Percentiles rank a stretch among this genome's conserved stretches.
These are phyloP conservation scores for Epistrophe eligans DNA, from an alignment of 2,888 invertebrate genomes.

Conservation along the genomic window DNA sequence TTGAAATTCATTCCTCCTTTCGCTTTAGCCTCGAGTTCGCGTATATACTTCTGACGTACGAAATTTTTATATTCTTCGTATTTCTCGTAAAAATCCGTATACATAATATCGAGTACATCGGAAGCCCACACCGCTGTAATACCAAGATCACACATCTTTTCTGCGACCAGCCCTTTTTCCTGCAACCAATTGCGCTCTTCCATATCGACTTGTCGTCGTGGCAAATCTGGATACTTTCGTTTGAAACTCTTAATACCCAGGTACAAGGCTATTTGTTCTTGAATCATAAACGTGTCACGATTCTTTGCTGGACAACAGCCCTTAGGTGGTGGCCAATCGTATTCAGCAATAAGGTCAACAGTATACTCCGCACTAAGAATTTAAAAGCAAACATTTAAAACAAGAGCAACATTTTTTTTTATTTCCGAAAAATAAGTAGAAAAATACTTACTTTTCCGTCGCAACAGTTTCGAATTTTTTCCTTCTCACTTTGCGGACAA, in stretches of 20 bases:
- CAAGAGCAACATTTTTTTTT: background rate
- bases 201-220: slow-evolving; percentile 93
- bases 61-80: slow-evolving; percentile 94
- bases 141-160: slow-evolving; percentile 96
- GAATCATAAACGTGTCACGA: slow-evolving; percentile 95
- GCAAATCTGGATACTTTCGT: slow-evolving; percentile 95
- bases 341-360: slow-evolving; percentile 96
- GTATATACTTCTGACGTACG: slow-evolving; percentile 86
- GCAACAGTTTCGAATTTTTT: slow-evolving; percentile 85
- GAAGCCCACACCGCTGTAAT: slow-evolving; percentile 95
- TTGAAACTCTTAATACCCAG: slow-evolving; percentile 98
- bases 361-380: slow-evolving; percentile 86
- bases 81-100: slow-evolving; percentile 96
- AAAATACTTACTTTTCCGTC: slow-evolving; percentile 83
- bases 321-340: slow-evolving; percentile 92
- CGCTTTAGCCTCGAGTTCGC: slow-evolving; percentile 88
- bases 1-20: slow-evolving; percentile 85
- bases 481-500: slow-evolving; percentile 82
- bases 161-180: slow-evolving; percentile 92
- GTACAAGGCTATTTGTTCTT: slow-evolving; percentile 98
- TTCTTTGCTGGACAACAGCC: slow-evolving; percentile 85
- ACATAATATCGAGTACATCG: slow-evolving; percentile 98
- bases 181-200: slow-evolving; percentile 95
- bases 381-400: slow-evolving; percentile 17
- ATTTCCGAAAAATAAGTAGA: background rate